These are phyloP conservation scores for Melanotaenia maccullochi DNA, from an alignment of 2,797 vertebrate species.

Conservation along the genomic window DNA sequence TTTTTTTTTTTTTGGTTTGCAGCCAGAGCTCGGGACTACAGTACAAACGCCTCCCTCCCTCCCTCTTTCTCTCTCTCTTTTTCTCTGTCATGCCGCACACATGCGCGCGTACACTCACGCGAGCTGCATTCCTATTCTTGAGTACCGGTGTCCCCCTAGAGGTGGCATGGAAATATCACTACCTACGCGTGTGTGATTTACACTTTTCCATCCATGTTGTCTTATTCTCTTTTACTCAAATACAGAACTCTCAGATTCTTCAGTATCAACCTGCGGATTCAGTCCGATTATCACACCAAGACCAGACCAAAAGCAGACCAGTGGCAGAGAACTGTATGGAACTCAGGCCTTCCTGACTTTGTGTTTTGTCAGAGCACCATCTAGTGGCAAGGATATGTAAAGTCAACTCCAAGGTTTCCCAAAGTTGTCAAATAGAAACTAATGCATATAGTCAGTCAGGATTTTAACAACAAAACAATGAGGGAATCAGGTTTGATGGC, in stretches of 20 bases:
- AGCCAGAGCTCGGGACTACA: slow-evolving; percentile 52
- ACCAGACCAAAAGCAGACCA: not conserved
- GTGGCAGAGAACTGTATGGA: not conserved
- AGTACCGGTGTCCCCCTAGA: slow-evolving; percentile 75
- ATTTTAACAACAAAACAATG: not conserved
- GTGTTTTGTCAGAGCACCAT: slow-evolving; percentile 26
- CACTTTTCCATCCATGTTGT: not conserved
- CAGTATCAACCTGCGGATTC: not conserved
- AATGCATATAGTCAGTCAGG: not conserved
- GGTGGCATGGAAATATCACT: slow-evolving; percentile 24
- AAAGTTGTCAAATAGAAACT: not conserved
- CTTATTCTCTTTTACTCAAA: not conserved
- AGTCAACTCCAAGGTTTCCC: not conserved
- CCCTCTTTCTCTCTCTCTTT: slow-evolving; percentile 24
- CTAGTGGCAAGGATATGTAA: slow-evolving; percentile 17
- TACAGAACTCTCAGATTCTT: not conserved
- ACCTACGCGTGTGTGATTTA: slow-evolving; percentile 3
- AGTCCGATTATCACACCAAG: not conserved
- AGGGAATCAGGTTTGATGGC: not conserved
- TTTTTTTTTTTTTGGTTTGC: not conserved
- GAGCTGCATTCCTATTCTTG: slow-evolving; percentile 47
- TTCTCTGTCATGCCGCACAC: slow-evolving; percentile 21
- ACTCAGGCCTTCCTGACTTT: not conserved
- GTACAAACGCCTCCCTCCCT: slow-evolving; percentile 57
- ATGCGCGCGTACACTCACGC: slow-evolving; percentile 1